phyloP scores from a whole-genome alignment of 1,140 invertebrate species.

The Xylocopa sonorina region DNA sequence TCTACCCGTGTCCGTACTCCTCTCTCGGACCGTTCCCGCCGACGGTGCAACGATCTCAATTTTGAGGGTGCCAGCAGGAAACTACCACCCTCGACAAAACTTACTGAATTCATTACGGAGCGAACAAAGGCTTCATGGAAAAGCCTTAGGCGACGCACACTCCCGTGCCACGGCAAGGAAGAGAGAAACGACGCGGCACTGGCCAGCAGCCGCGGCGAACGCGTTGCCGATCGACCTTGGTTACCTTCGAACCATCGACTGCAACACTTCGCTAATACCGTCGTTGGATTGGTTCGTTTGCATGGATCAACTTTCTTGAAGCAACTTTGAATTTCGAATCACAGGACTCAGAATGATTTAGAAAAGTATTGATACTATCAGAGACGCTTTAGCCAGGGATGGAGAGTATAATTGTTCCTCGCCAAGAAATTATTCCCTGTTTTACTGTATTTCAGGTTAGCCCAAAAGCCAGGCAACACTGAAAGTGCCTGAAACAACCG shows the following conservation, averaged over 20 bases:
- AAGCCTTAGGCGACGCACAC: slow-evolving; percentile 73
- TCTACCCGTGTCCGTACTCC: slow-evolving; percentile 15
- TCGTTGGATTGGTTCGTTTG: no score
- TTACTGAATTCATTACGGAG: slow-evolving; percentile 80
- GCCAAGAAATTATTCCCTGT: background rate
- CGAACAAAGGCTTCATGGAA: slow-evolving; percentile 76
- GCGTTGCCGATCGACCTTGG: background rate
- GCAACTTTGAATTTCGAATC: no score
- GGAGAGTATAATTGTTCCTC: background rate
- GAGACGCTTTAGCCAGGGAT: no score
- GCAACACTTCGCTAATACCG: background rate
- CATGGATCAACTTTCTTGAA: no score
- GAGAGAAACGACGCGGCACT: slow-evolving; percentile 12
- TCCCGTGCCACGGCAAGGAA: slow-evolving; percentile 45
- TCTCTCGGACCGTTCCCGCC: slow-evolving; percentile 37
- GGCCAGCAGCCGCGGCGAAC: slow-evolving; percentile 21
- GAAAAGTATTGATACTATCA: no score
- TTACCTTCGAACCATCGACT: background rate
- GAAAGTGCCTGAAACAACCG: slow-evolving; percentile 6
- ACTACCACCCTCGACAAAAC: slow-evolving; percentile 81
- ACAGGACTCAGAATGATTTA: no score
- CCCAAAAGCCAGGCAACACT: background rate
- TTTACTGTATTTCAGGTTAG: slow-evolving; percentile 1
- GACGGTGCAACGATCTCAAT: slow-evolving; percentile 73
- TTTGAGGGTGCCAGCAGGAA: slow-evolving; percentile 80